Conservation (phyloP, 2,797 vertebrate species). For the Eulemur rubriventer region DNA sequence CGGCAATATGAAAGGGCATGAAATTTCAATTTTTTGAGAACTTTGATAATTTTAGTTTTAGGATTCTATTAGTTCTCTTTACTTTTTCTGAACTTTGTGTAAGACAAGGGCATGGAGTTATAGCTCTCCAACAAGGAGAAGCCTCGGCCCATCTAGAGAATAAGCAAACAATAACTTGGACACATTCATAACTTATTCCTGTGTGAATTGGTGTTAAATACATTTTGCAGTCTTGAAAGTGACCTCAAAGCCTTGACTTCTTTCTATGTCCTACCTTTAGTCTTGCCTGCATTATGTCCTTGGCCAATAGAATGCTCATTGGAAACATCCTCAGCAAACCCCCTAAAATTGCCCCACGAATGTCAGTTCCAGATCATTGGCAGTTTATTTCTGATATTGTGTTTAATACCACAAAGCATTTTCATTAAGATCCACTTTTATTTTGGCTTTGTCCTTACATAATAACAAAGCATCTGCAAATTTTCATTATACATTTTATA, state of each 20-base stretch:
- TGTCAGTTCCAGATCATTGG: background rate
- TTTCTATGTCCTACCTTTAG: background rate
- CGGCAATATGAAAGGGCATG: background rate
- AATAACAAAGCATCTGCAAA: background rate
- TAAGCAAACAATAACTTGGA: background rate
- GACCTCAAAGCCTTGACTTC: background rate
- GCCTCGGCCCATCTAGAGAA: background rate
- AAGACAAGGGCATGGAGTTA: background rate
- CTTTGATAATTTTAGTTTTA: conserved; percentile 28
- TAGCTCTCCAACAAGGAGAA: background rate
- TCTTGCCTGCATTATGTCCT: background rate
- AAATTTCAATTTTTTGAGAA: background rate
- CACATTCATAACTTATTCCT: background rate
- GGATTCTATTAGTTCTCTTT: background rate
- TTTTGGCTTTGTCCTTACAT: background rate
- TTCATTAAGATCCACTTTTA: background rate
- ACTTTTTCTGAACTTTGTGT: background rate
- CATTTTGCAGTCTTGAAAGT: background rate
- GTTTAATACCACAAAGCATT: background rate
- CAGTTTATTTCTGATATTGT: background rate
- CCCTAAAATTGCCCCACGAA: background rate
- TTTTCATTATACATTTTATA: background rate
- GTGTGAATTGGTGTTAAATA: background rate
- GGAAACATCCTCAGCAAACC: background rate
- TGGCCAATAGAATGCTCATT: background rate